These are phyloP conservation scores for Parambassis ranga DNA, from an alignment of 2,797 vertebrate genomes.

Conservation along the genomic window DNA sequence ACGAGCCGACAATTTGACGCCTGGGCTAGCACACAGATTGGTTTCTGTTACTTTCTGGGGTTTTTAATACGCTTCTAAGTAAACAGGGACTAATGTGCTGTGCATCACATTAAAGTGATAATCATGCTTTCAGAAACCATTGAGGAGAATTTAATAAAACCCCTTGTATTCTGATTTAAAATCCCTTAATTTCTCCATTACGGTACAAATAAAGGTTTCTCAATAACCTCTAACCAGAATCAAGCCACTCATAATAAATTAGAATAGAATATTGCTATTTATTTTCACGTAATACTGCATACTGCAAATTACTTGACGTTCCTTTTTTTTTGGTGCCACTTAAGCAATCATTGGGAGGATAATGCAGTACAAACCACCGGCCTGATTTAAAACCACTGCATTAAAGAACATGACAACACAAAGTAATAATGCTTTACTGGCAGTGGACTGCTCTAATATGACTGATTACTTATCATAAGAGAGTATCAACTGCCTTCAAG, in stretches of 20 bases:
- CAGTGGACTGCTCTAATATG: background rate
- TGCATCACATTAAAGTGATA: background rate
- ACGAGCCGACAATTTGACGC: no score
- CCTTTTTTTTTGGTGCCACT: slow-evolving; percentile 40
- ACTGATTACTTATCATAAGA: slow-evolving; percentile 4
- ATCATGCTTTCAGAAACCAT: background rate
- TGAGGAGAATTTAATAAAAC: background rate
- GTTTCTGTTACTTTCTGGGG: background rate
- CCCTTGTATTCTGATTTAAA: no score
- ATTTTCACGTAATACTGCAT: no score
- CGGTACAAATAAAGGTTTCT: no score
- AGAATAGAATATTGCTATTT: no score
- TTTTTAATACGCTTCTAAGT: background rate
- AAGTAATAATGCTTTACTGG: slow-evolving; percentile 43
- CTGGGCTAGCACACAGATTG: no score
- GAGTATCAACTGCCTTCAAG: background rate
- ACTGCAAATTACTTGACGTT: background rate
- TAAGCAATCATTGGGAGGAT: slow-evolving; percentile 48
- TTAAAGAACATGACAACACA: slow-evolving; percentile 32
- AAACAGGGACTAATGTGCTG: background rate
- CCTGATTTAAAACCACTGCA: slow-evolving; percentile 45
- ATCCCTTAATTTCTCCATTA: no score
- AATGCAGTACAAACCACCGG: slow-evolving; percentile 39
- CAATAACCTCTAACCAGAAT: no score
- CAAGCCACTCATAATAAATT: no score